Evolutionary conservation across 2,888 invertebrate species (phyloP), one percentile per base, ranked within the genome.

Genomic region (Watsonalla cultraria): DNA sequence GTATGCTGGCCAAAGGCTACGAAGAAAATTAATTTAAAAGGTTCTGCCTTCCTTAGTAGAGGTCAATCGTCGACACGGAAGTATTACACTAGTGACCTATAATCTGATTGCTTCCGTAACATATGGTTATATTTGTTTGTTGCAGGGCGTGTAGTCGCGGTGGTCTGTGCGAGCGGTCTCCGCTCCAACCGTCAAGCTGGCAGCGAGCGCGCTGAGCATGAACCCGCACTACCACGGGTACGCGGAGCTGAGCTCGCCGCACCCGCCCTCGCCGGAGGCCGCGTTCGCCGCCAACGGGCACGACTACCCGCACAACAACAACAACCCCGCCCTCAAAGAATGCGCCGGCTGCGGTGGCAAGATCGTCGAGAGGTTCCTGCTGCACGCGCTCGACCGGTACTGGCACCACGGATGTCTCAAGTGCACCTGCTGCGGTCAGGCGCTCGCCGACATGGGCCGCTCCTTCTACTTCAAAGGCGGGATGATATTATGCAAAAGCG

Each of bases 381-480:
- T 98, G 65, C 96, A 96, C 90, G 97, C 98, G 70, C 92, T 98
- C 83, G 98, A 98, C 92, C 93, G 97, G 85, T 98, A 97, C 91
- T 98, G 98, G 98, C 98, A 98, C 92, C 97, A 97, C 92, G 94
- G 95, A 72, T 98, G 98, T 88, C 93, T 98, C 76, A 98, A 98
- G 92, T 98, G 98, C 92, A 94, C 96, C 79, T 96, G 95, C 90
- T 98, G 98, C 87, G 95, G 95, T 66, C 95, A 96, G 65, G 95
- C 95, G 82, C 92, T 98, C 68, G 97, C 97, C 75, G 98, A 98
- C 84, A 95, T 98, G 86, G 97, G 97, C 62, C 92, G 94, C 65
- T 96, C 97, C 78, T 98, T 98, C 92, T 98, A 96, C 91, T 96
- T 96, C 87, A 96, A 96, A 92, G 95, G 95, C 64, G 96, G 96